Evolutionary conservation across 2,113 vertebrate species (phyloP).

Genomic region (Chroicocephalus ridibundus): DNA sequence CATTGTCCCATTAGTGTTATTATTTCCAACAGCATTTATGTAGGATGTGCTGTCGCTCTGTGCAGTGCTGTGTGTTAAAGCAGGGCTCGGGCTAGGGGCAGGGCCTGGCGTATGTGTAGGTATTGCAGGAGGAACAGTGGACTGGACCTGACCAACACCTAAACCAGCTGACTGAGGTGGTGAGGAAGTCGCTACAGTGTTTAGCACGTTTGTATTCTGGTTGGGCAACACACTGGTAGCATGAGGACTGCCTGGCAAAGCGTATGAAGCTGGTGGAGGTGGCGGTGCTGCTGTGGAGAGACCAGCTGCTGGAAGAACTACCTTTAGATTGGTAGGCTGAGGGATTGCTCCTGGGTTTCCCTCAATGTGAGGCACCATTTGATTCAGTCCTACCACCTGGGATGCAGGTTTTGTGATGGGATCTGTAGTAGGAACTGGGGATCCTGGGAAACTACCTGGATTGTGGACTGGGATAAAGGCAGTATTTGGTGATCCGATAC

Average conservation of each 20-base stretch:
- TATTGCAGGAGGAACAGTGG: conserved; percentile 79
- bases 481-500: conserved; percentile 78
- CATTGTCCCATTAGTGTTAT: conserved; percentile 69
- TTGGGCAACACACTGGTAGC: conserved; percentile 74
- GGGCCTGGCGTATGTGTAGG: conserved; percentile 90
- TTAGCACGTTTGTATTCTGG: conserved; percentile 71
- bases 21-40: conserved; percentile 81
- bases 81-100: conserved; percentile 86
- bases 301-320: conserved; percentile 79
- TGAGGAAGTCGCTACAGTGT: conserved; percentile 68
- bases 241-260: conserved; percentile 74
- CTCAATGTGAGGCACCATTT: conserved; percentile 82
- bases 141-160: conserved; percentile 76
- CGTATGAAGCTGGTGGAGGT: conserved; percentile 76
- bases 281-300: conserved; percentile 69
- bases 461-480: conserved; percentile 80
- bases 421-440: conserved; percentile 74
- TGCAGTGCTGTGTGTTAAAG: conserved; percentile 88
- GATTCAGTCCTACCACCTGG: conserved; percentile 78
- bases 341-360: conserved; percentile 75
- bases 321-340: conserved; percentile 79
- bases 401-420: conserved; percentile 75
- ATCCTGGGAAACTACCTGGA: conserved; percentile 75
- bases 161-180: conserved; percentile 64
- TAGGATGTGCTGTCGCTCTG: conserved; percentile 88